Evolutionary conservation across 2,113 vertebrate genomes (phyloP), one percentile per base, ranked within the genome.

Genomic region (Anarrhichthys ocellatus): DNA sequence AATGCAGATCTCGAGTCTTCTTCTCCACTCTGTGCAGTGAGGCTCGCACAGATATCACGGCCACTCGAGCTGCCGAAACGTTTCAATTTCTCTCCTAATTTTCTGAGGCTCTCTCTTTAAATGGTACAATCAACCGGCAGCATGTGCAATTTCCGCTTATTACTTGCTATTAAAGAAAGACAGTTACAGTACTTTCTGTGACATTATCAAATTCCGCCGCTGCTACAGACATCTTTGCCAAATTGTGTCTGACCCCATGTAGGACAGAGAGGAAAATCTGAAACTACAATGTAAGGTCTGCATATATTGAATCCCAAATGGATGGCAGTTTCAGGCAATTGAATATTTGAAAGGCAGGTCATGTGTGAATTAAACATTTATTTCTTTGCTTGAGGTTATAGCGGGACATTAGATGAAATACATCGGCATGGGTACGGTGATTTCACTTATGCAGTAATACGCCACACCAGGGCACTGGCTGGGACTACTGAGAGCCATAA

Each of bases 111-210:
- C 73, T 68, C 27, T 54, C 73, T 83, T 66, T 78, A 71, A 83
- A 83, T 68, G n/a, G 82, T 34, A 48, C 34, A 61, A 87, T 84
- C 73, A 64, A 72, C 83, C 54, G n/a, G 17, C 66, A 63, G 73
- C 74, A 59, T 82, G 52, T 67, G 83, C 71, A 80, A 86, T 20
- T 84, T 27, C 44, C 1, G 56, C 83, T 90, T 81, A 88, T 86
- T 80, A 8, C 54, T 14, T 56, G 22, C 73, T 80, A 56, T 81
- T 86, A 88, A 90, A 88, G 81, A 54, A 24, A 87, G 76, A 65
- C 61, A 32, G 65, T 36, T 64, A 50, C 58, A 63, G 24, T 73
- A 22, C 34, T 44, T 61, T 62, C 54, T 38, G 62, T 48, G 63
- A 73, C 65, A 48, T 73, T 81, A 78, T 84, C 78, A 52, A 79